Base-by-base conservation (phyloP, 2,888 invertebrate species). In the Amiota mariae region DNA sequence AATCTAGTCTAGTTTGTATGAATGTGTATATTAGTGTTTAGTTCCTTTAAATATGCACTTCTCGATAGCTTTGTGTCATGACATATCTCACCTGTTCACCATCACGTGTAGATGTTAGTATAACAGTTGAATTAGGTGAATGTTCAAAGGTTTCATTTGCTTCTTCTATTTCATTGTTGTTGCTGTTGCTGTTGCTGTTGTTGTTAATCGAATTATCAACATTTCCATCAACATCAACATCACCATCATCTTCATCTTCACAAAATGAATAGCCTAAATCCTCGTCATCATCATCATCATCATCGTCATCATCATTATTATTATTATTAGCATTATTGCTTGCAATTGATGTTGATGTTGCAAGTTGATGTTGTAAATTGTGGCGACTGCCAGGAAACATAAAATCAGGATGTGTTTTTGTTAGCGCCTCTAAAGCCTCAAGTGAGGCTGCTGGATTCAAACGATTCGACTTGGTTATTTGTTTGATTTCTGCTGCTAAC, bases 221-320 rank as follows among this genome's bases (percentile, higher is more conserved):
- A 49, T 70, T 71, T 15, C 51, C 72, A 63, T 72, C 75, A 11
- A 64, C 75, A 49, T 76, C 54, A 71, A 70, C 70, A 20, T 73
- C 71, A 8, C 64, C 71, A 46, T 74, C 79, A 66, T 84, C 80
- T 67, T 85, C 84, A 70, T 88, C 88, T 74, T 88, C 88, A 75
- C 85, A 87, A 51, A 81, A 87, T 12, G 88, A 87, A 73, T 88
- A 85, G 49, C 88, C 85, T 24, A 86, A 78, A 71, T 88, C 88
- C 76, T 87, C 88, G 9, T 87, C 85, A 56, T 86, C 87, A 36
- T 85, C 82, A 24, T 81, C 75, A 11, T 10, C 59, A 12, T 46
- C 46, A 68, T 66, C 67, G 73, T 75, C 74, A 71, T 51, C 67
- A 68, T 68, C 36, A 80, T 72, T 79, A 83, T 56, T 82, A 80